These are phyloP conservation scores for Paracyclopina nana DNA, from an alignment of 1,140 invertebrate genomes.

Conservation along the genomic window DNA sequence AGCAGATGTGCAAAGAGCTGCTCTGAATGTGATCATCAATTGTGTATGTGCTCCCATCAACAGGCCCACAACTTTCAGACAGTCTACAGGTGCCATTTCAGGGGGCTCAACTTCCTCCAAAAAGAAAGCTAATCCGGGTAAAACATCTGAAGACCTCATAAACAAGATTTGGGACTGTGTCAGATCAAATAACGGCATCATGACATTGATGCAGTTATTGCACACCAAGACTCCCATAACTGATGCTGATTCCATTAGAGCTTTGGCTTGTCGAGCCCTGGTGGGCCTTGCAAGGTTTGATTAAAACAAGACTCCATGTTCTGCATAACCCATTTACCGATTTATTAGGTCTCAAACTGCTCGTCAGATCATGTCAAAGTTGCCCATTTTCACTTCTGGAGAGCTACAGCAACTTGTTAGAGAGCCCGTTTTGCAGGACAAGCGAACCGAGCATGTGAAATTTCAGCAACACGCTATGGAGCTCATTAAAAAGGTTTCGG, in stretches of 20 bases:
- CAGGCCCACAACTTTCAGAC: slow-evolving; percentile 15
- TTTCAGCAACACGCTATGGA: slow-evolving; percentile 89
- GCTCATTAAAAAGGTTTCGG: slow-evolving; percentile 70
- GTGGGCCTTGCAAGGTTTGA: slow-evolving; percentile 71
- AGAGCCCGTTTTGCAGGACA: slow-evolving; percentile 87
- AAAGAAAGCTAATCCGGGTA: slow-evolving; percentile 30
- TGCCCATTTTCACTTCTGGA: slow-evolving; percentile 79
- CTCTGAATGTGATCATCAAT: slow-evolving; percentile 66
- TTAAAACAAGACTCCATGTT: too few species aligned
- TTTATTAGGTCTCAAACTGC: slow-evolving; percentile 73
- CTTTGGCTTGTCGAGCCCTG: slow-evolving; percentile 71
- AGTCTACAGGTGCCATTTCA: slow-evolving; percentile 3
- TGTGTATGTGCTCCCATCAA: slow-evolving; percentile 65
- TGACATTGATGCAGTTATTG: slow-evolving; percentile 57
- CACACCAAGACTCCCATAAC: slow-evolving; percentile 82
- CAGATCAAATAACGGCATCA: slow-evolving; percentile 82
- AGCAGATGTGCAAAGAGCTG: slow-evolving; percentile 73
- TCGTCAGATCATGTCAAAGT: slow-evolving; percentile 80
- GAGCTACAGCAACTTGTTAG: slow-evolving; percentile 86
- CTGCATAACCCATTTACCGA: too few species aligned
- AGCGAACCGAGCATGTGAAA: slow-evolving; percentile 74
- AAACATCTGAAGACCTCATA: slow-evolving; percentile 62
- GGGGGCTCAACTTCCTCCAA: not conserved
- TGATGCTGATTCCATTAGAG: slow-evolving; percentile 81
- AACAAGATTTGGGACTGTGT: slow-evolving; percentile 81